These are phyloP conservation scores for Folsomia manolachei DNA, from an alignment of 2,888 invertebrate species.

Conservation along the genomic window DNA sequence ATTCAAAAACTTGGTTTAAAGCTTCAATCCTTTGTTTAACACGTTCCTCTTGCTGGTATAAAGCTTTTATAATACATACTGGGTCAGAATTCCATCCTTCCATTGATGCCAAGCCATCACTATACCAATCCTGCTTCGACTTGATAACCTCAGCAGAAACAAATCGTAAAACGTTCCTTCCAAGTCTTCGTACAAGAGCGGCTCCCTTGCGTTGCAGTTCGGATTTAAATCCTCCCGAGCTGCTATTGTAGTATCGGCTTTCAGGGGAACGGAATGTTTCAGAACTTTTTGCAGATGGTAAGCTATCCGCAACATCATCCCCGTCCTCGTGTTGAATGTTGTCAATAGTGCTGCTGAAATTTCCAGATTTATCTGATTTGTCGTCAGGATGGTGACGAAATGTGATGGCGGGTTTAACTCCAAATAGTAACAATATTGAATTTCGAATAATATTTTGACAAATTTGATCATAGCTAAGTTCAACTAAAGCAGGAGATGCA, in stretches of 20 bases:
- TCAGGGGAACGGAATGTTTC: slow-evolving; percentile 39
- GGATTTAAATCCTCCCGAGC: not conserved
- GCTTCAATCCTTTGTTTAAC: slow-evolving; percentile 46
- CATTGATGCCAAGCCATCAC: slow-evolving; percentile 5
- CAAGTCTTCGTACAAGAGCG: slow-evolving; percentile 31
- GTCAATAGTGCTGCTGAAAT: slow-evolving; percentile 16
- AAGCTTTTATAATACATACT: slow-evolving; percentile 29
- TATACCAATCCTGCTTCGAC: slow-evolving; percentile 39
- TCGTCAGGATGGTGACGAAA: not conserved
- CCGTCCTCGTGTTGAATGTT: slow-evolving; percentile 24
- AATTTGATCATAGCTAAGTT: slow-evolving; percentile 51
- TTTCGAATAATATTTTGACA: slow-evolving; percentile 57
- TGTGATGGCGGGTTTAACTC: slow-evolving; percentile 55
- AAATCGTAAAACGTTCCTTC: slow-evolving; percentile 40
- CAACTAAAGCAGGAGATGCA: not conserved
- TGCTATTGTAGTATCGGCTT: slow-evolving; percentile 3
- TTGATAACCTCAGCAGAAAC: slow-evolving; percentile 34
- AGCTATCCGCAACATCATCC: slow-evolving; percentile 13
- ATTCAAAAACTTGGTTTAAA: slow-evolving; percentile 38
- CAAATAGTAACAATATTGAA: slow-evolving; percentile 58
- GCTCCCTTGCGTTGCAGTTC: slow-evolving; percentile 15
- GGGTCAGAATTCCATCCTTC: slow-evolving; percentile 47
- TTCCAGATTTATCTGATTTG: slow-evolving; percentile 10
- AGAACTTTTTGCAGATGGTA: slow-evolving; percentile 29
- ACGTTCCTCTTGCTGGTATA: slow-evolving; percentile 45